Evolutionary conservation across 2,797 vertebrate genomes (phyloP).

Genomic region (Parotocinclus haroldoi): DNA sequence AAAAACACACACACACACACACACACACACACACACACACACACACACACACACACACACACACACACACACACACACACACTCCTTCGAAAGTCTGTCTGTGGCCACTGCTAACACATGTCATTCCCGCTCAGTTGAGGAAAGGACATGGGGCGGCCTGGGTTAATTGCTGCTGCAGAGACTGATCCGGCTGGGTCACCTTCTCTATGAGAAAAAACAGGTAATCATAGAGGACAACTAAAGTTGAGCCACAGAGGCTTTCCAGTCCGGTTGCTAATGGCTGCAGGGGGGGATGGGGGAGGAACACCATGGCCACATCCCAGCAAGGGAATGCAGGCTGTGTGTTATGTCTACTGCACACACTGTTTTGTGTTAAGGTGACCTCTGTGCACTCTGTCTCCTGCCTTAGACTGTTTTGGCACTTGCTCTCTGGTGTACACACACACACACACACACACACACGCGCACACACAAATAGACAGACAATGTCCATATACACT

Average conservation of each 20-base stretch:
- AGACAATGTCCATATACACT: slow-evolving; percentile 35
- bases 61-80: slow-evolving; percentile 5
- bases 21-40: no score
- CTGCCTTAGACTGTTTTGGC: slow-evolving; percentile 50
- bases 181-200: slow-evolving; percentile 62
- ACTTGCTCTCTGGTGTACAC: slow-evolving; percentile 38
- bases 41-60: slow-evolving; percentile 21
- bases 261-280: slow-evolving; percentile 52
- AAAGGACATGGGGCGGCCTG: slow-evolving; percentile 49
- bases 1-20: slow-evolving; percentile 12
- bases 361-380: slow-evolving; percentile 76
- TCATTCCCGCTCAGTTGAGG: slow-evolving; percentile 40
- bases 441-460: slow-evolving; percentile 31
- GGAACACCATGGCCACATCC: slow-evolving; percentile 41
- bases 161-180: slow-evolving; percentile 72
- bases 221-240: slow-evolving; percentile 57
- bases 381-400: slow-evolving; percentile 68
- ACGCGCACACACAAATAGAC: slow-evolving; percentile 32
- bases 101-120: slow-evolving; percentile 43
- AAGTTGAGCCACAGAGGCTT: slow-evolving; percentile 49
- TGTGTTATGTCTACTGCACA: slow-evolving; percentile 77
- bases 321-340: slow-evolving; percentile 58
- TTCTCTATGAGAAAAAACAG: slow-evolving; percentile 52
- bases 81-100: slow-evolving; percentile 28
- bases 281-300: slow-evolving; percentile 36